phyloP scores from a whole-genome alignment of 1,140 invertebrate genomes.

The Microplitis demolitor region DNA sequence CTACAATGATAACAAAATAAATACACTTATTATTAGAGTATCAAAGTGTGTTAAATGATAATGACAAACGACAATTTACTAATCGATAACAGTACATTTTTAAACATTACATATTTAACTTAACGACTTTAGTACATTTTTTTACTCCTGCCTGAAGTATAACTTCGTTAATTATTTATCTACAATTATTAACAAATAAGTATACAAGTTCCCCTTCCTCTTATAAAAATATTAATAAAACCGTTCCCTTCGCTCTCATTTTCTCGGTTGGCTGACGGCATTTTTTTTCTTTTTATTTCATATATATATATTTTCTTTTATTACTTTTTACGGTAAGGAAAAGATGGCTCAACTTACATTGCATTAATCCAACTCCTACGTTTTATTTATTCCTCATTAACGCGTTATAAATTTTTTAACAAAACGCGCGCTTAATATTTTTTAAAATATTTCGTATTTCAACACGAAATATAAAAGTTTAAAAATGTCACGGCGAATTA shows the following conservation, averaged over 20 bases:
- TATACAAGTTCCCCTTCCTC: not conserved
- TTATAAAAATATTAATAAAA: not conserved
- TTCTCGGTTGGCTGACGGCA: constrained; percentile 25
- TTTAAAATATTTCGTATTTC: not conserved
- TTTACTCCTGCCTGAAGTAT: too few species aligned
- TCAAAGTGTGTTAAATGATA: not conserved
- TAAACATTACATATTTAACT: too few species aligned
- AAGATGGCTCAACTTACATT: not conserved
- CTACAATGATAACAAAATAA: too few species aligned
- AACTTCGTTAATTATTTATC: too few species aligned
- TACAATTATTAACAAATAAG: too few species aligned
- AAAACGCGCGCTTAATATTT: not conserved
- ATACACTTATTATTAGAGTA: too few species aligned
- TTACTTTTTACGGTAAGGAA: not conserved
- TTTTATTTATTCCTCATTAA: too few species aligned
- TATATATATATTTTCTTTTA: not conserved
- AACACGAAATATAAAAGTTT: too few species aligned
- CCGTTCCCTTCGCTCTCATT: constrained; percentile 29
- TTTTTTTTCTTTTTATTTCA: not conserved
- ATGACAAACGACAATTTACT: not conserved
- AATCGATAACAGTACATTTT: not conserved
- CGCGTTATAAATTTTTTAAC: not conserved
- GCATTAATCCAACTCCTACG: too few species aligned
- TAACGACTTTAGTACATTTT: too few species aligned
- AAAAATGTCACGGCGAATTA: not conserved